Evolutionary conservation across 2,113 vertebrate genomes (phyloP).

Genomic region (Epinephelus cyanopodus): DNA sequence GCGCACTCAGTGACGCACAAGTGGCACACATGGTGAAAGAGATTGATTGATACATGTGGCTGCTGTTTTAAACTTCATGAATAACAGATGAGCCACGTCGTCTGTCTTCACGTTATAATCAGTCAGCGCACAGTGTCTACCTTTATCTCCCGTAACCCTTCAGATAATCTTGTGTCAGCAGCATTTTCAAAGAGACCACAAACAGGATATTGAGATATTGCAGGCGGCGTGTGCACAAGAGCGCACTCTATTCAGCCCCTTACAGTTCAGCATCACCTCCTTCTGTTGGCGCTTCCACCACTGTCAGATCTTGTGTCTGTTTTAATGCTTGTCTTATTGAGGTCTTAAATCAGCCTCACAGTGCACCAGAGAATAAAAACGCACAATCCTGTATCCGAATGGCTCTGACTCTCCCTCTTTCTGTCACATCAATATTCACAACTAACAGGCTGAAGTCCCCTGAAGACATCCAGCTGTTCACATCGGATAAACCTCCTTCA

Average conservation of each 20-base stretch:
- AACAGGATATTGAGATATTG: slow-evolving; percentile 67
- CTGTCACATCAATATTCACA: slow-evolving; percentile 59
- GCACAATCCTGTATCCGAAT: not conserved
- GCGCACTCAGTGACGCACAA: slow-evolving; percentile 73
- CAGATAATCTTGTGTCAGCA: slow-evolving; percentile 22
- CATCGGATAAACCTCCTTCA: slow-evolving; percentile 58
- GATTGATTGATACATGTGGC: slow-evolving; percentile 65
- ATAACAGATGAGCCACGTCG: slow-evolving; percentile 29
- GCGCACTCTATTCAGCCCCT: not conserved
- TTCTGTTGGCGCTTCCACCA: not conserved
- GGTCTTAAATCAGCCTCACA: not conserved
- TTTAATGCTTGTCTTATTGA: not conserved
- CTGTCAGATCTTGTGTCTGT: not conserved
- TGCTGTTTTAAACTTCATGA: slow-evolving; percentile 62
- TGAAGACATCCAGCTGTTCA: slow-evolving; percentile 55
- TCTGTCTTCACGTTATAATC: slow-evolving; percentile 8
- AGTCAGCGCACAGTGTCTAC: not conserved
- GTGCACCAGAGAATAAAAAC: not conserved
- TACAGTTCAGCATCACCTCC: not conserved
- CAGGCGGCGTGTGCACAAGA: not conserved
- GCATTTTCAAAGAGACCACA: slow-evolving; percentile 10
- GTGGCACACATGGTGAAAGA: slow-evolving; percentile 56
- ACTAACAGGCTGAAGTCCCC: slow-evolving; percentile 48
- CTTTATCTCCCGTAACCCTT: slow-evolving; percentile 29
- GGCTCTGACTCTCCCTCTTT: slow-evolving; percentile 31